Conservation (phyloP, 2,113 vertebrate genomes). For the Aphyosemion australe region DNA sequence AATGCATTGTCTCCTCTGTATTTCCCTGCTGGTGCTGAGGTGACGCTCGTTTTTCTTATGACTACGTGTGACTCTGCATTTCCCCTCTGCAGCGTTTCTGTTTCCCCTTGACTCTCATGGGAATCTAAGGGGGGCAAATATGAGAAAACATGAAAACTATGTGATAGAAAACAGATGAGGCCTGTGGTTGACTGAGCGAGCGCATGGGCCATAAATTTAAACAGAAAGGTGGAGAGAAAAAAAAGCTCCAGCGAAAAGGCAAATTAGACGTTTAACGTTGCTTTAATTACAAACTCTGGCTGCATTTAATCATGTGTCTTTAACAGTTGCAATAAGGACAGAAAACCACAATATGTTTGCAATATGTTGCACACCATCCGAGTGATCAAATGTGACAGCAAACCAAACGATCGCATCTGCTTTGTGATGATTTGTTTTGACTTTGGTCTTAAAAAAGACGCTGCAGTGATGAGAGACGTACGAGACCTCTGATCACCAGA, state of each 20-base stretch:
- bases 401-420: background rate
- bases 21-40: constrained; percentile 17
- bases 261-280: background rate
- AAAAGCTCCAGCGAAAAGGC: background rate
- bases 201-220: background rate
- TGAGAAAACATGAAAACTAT: constrained; percentile 13
- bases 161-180: constrained; percentile 15
- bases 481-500: too few relatives aligned
- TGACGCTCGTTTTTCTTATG: constrained; percentile 35
- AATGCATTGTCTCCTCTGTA: background rate
- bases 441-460: background rate
- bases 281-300: too few relatives aligned
- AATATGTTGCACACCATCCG: background rate
- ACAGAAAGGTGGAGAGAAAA: background rate
- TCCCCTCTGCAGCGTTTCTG: constrained; percentile 32
- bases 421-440: background rate
- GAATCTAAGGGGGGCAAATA: constrained; percentile 41
- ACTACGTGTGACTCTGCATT: constrained; percentile 62
- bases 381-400: background rate
- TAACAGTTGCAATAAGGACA: too few relatives aligned
- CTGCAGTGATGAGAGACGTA: background rate
- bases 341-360: background rate
- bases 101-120: constrained; percentile 61
- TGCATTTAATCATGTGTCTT: too few relatives aligned
- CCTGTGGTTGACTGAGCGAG: background rate